Percentiles rank a stretch among this genome's conserved stretches.
These are phyloP conservation scores for Carcharodon carcharias DNA, from an alignment of 2,797 vertebrate species.

Conservation along the genomic window DNA sequence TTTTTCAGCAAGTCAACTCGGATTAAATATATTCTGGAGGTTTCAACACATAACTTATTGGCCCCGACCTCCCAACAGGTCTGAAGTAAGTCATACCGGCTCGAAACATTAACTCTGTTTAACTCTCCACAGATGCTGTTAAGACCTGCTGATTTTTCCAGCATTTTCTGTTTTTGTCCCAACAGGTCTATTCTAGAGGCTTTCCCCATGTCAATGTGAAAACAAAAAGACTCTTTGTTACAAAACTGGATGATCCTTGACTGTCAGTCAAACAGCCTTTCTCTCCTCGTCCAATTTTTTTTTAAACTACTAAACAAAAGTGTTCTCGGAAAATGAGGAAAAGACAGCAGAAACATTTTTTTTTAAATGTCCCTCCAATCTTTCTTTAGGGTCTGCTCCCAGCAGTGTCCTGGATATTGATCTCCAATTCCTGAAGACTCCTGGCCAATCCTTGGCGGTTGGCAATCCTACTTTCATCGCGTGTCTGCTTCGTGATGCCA, in stretches of 20 bases:
- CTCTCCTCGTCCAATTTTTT: not conserved
- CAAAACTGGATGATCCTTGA: not conserved
- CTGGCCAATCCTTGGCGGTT: not conserved
- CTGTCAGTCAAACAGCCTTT: not conserved
- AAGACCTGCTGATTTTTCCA: too few species aligned
- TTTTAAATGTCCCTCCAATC: not conserved
- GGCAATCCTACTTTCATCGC: not conserved
- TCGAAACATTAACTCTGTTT: too few species aligned
- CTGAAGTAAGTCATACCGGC: too few species aligned
- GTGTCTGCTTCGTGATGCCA: not conserved
- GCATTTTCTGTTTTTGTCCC: too few species aligned
- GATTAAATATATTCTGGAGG: not conserved
- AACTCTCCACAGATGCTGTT: too few species aligned
- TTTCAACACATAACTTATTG: not conserved
- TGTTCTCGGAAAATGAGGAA: not conserved
- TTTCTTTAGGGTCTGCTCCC: not conserved
- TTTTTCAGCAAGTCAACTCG: not conserved
- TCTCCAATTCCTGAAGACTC: too few species aligned
- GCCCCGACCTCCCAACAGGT: not conserved
- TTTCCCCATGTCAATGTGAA: not conserved
- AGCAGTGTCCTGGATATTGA: not conserved
- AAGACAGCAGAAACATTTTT: not conserved
- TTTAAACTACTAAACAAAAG: not conserved
- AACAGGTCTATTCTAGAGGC: not conserved
- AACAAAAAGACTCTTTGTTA: not conserved